phyloP scores from a whole-genome alignment of 2,888 invertebrate species.

The Eristalis intricaria region DNA sequence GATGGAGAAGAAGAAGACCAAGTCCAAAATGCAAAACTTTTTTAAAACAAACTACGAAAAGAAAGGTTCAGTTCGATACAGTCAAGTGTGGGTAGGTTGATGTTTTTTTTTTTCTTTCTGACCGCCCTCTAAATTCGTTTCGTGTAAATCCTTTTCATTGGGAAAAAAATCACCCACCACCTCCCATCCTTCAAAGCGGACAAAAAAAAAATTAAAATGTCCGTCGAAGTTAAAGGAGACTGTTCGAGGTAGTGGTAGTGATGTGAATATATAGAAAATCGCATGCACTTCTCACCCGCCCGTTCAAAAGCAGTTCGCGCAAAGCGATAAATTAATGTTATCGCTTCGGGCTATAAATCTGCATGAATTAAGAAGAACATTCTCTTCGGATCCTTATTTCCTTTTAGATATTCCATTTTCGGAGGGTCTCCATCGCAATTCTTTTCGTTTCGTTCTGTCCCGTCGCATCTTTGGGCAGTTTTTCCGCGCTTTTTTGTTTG shows the following conservation, averaged over 20 bases:
- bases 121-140: neutral
- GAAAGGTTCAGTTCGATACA: constrained; percentile 44
- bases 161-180: constrained; percentile 22
- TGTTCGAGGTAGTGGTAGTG: constrained; percentile 10
- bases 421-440: constrained; percentile 42
- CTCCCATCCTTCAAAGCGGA: neutral
- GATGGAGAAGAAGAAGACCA: neutral
- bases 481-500: constrained; percentile 44
- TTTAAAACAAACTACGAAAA: constrained; percentile 29
- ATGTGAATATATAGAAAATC: constrained; percentile 58
- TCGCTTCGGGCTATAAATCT: constrained; percentile 76
- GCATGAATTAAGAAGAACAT: constrained; percentile 75
- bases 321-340: constrained; percentile 76
- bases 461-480: constrained; percentile 55
- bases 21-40: constrained; percentile 8
- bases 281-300: constrained; percentile 62
- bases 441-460: constrained; percentile 45
- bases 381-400: constrained; percentile 70
- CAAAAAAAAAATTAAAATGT: constrained; percentile 51
- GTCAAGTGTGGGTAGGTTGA: constrained; percentile 49
- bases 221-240: constrained; percentile 39
- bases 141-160: constrained; percentile 24
- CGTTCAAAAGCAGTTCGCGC: constrained; percentile 28
- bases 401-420: constrained; percentile 70
- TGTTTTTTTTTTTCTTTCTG: neutral